These are phyloP conservation scores for Phalera bucephala DNA, from an alignment of 2,888 invertebrate genomes.

Conservation along the genomic window DNA sequence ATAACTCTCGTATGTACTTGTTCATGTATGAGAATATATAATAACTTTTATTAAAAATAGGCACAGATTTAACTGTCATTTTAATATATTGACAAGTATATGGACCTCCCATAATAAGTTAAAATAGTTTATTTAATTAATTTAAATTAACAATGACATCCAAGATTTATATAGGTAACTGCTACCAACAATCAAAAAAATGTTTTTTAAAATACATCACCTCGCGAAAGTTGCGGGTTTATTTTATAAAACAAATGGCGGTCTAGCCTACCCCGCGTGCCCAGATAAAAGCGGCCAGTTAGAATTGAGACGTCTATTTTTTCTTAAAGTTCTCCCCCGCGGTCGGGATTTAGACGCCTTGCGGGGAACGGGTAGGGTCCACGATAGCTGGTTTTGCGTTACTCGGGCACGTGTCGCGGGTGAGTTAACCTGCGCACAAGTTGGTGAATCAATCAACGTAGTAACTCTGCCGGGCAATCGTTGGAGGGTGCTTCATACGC, in stretches of 20 bases:
- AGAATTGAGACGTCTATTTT: constrained; percentile 37
- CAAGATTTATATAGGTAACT: too few relatives aligned
- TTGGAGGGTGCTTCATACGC: constrained; percentile 50
- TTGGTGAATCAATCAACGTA: constrained; percentile 79
- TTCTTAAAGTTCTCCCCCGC: constrained; percentile 19
- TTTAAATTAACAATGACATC: too few relatives aligned
- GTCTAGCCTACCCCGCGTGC: constrained; percentile 40
- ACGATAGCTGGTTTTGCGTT: constrained; percentile 47
- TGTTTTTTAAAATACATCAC: constrained; percentile 11
- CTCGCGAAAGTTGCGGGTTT: constrained; percentile 32
- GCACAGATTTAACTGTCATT: too few relatives aligned
- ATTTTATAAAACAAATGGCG: constrained; percentile 50
- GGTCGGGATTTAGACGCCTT: constrained; percentile 17
- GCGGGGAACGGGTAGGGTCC: constrained; percentile 39
- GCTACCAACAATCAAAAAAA: constrained; percentile 4
- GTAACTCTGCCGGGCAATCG: constrained; percentile 66
- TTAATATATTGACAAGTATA: too few relatives aligned
- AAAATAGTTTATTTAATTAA: too few relatives aligned
- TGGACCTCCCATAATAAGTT: too few relatives aligned
- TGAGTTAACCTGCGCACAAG: constrained; percentile 72
- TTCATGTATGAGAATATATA: too few relatives aligned
- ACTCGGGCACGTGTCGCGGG: constrained; percentile 54
- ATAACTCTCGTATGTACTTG: too few relatives aligned
- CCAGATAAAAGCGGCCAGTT: constrained; percentile 40
- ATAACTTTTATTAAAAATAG: too few relatives aligned